Evolutionary conservation across 92 coral and sea anemone genomes (phyloP).

Genomic region (Porites evermanni): DNA sequence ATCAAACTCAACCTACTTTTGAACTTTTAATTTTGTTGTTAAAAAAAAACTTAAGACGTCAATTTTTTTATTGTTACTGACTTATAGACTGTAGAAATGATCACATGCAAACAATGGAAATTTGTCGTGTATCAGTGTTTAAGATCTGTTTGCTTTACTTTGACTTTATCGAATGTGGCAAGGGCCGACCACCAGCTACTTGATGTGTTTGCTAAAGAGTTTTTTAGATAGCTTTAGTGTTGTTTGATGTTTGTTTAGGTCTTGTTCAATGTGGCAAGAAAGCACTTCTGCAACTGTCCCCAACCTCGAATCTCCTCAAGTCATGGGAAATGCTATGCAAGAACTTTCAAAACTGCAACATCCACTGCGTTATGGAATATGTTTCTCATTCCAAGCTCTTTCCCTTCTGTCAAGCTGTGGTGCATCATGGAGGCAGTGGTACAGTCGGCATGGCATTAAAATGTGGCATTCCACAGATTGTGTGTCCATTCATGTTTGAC

Average conservation of each 20-base stretch:
- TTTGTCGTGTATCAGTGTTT: too few species aligned
- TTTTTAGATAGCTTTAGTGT: too few species aligned
- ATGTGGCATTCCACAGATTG: constrained; percentile 84
- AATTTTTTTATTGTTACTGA: too few species aligned
- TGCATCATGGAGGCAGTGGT: constrained; percentile 93
- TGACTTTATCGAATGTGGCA: too few species aligned
- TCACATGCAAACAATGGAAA: too few species aligned
- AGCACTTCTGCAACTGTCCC: constrained; percentile 74
- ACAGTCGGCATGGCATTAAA: constrained; percentile 87
- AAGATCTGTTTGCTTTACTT: too few species aligned
- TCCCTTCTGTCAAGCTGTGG: constrained; percentile 78
- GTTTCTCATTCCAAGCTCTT: constrained; percentile 80
- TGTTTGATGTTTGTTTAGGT: constrained; percentile 47
- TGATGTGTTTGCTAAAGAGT: too few species aligned
- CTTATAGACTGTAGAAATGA: too few species aligned
- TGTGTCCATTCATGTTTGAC: constrained; percentile 94
- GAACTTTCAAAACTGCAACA: constrained; percentile 84
- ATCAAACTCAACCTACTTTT: too few species aligned
- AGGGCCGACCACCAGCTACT: too few species aligned
- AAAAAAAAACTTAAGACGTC: too few species aligned
- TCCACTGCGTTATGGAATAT: constrained; percentile 80
- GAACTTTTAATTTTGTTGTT: too few species aligned
- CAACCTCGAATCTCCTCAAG: constrained; percentile 74
- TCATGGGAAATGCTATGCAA: constrained; percentile 91
- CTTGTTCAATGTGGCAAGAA: constrained; percentile 85